These are phyloP conservation scores for Mythimna albipuncta DNA, from an alignment of 2,888 invertebrate species.

Conservation along the genomic window DNA sequence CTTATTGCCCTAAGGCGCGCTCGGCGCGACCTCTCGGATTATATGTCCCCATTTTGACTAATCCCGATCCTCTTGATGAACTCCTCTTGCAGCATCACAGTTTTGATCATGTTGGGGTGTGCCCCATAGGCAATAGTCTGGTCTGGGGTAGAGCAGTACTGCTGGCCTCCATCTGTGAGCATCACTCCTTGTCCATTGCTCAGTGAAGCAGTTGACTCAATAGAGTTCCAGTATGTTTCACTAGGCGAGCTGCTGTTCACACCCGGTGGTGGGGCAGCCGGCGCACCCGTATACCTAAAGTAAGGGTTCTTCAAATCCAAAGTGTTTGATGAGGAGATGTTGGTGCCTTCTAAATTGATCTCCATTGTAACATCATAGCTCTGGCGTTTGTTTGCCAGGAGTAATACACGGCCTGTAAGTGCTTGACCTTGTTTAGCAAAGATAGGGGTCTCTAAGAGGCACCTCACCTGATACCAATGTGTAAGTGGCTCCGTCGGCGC, in stretches of 20 bases:
- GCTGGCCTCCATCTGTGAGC: conserved; percentile 83
- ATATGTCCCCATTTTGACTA: conserved; percentile 90
- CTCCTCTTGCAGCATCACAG: conserved; percentile 89
- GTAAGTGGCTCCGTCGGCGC: conserved; percentile 99
- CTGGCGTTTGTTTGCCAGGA: conserved; percentile 98
- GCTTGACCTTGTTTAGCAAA: conserved; percentile 98
- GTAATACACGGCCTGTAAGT: conserved; percentile 95
- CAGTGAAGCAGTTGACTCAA: conserved; percentile 93
- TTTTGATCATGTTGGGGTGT: conserved; percentile 88
- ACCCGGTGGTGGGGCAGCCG: conserved; percentile 98
- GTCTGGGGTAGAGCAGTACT: conserved; percentile 85
- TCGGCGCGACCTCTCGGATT: conserved; percentile 88
- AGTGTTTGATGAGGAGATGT: conserved; percentile 96
- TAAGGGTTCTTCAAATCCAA: conserved; percentile 99
- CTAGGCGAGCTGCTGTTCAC: conserved; percentile 97
- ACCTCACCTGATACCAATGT: conserved; percentile 99
- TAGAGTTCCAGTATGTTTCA: conserved; percentile 97
- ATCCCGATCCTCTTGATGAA: conserved; percentile 90
- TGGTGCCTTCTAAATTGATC: conserved; percentile 96
- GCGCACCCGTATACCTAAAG: conserved; percentile 98
- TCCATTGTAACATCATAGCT: conserved; percentile 99
- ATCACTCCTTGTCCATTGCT: conserved; percentile 86
- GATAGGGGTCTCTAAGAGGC: conserved; percentile 97
- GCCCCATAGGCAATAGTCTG: conserved; percentile 82
- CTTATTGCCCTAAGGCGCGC: conserved; percentile 89